A percentile compares a stretch with the other conserved stretches of the same genome.
These are phyloP conservation scores for Drosophila sp. DNA, from an alignment of 1,140 invertebrate genomes.

Conservation along the genomic window DNA sequence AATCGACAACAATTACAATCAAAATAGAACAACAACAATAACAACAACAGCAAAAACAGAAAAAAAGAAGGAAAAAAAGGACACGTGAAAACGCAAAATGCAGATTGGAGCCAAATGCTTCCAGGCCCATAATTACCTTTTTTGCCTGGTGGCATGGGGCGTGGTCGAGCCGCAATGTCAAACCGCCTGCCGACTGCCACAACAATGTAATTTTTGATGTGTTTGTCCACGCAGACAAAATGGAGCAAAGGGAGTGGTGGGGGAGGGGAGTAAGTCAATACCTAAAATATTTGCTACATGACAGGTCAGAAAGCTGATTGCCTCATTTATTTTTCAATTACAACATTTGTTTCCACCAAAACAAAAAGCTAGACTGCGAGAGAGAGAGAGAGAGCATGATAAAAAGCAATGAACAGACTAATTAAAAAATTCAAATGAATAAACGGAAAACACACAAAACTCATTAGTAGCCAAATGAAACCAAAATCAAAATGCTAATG, in stretches of 20 bases:
- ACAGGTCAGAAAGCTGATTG: conserved; percentile 80
- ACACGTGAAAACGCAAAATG: conserved; percentile 25
- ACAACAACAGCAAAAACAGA: conserved; percentile 72
- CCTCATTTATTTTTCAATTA: conserved; percentile 82
- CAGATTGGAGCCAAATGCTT: conserved; percentile 59
- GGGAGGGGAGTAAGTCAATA: conserved; percentile 51
- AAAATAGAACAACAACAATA: conserved; percentile 64
- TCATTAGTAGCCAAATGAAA: conserved; percentile 66
- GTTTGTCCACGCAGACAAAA: conserved; percentile 14
- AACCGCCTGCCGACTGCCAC: conserved; percentile 51
- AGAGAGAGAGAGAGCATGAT: conserved; percentile 23
- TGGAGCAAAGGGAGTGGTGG: background rate
- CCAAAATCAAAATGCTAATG: conserved; percentile 38
- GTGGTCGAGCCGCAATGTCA: background rate
- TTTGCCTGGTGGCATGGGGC: conserved; percentile 31
- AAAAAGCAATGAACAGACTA: conserved; percentile 66
- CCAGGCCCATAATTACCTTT: conserved; percentile 73
- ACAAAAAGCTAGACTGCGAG: conserved; percentile 25
- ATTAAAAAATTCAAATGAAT: conserved; percentile 78
- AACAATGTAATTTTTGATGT: conserved; percentile 76
- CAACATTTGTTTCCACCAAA: conserved; percentile 69
- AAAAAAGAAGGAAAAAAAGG: conserved; percentile 59
- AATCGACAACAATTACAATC: conserved; percentile 81
- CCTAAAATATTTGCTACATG: conserved; percentile 76
- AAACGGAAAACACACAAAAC: conserved; percentile 78